Evolutionary conservation across 2,888 invertebrate genomes (phyloP).

Genomic region (Meiosimyza decipiens): DNA sequence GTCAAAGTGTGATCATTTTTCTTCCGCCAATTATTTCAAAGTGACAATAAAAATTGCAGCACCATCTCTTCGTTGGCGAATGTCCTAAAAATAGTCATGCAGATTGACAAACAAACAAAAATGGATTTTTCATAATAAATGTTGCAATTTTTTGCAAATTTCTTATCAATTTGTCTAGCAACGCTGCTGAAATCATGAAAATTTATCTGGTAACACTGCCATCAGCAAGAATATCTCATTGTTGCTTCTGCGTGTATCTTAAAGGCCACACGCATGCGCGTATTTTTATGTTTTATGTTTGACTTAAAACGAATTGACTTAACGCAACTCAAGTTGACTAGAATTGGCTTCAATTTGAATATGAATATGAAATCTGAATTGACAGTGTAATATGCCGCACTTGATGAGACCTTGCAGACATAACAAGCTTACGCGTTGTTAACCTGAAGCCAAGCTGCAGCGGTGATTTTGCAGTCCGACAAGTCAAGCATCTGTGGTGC

Average conservation of each 20-base stretch:
- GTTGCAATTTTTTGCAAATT: too few species aligned
- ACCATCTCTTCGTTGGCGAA: too few species aligned
- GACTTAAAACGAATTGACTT: not conserved
- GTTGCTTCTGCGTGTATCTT: not conserved
- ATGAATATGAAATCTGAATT: not conserved
- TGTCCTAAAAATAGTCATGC: too few species aligned
- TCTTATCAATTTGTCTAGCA: too few species aligned
- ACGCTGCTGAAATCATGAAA: too few species aligned
- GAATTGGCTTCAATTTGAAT: not conserved
- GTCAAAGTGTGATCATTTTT: too few species aligned
- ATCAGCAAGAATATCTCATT: too few species aligned
- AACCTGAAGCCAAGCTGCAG: not conserved
- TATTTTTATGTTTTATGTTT: not conserved
- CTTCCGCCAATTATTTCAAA: too few species aligned
- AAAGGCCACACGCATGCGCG: conserved; percentile 26
- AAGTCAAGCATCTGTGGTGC: not conserved
- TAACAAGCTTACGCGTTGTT: not conserved
- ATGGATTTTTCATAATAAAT: too few species aligned
- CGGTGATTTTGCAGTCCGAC: not conserved
- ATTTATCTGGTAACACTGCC: too few species aligned
- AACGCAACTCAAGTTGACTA: not conserved
- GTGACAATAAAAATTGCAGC: too few species aligned
- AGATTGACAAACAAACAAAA: too few species aligned
- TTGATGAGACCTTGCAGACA: conserved; percentile 17
- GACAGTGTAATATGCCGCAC: not conserved